These are phyloP conservation scores for Peromyscus maniculatus DNA, from an alignment of 2,113 vertebrate genomes.

Conservation along the genomic window DNA sequence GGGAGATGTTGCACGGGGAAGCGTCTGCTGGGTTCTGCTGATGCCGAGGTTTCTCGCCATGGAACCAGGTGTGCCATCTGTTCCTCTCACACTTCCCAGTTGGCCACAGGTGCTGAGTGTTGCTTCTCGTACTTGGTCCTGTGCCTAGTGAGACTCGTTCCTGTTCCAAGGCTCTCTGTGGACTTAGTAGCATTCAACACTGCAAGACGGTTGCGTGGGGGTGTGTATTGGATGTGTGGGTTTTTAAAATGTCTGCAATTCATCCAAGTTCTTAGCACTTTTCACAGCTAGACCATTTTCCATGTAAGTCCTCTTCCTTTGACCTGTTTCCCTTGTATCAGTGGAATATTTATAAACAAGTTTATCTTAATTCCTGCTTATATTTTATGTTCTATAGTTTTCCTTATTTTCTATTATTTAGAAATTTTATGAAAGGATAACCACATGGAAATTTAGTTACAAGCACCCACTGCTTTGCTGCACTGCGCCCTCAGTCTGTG, in stretches of 20 bases:
- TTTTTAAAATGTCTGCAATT: slow-evolving; percentile 77
- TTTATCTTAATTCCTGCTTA: slow-evolving; percentile 52
- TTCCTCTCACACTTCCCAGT: slow-evolving; percentile 80
- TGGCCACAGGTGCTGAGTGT: slow-evolving; percentile 83
- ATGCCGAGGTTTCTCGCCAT: slow-evolving; percentile 75
- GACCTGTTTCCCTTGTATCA: slow-evolving; percentile 61
- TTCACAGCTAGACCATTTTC: slow-evolving; percentile 58
- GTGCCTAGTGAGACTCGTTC: slow-evolving; percentile 74
- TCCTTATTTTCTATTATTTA: slow-evolving; percentile 41
- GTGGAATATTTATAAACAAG: slow-evolving; percentile 43
- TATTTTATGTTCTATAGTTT: slow-evolving; percentile 43
- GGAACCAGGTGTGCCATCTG: slow-evolving; percentile 78
- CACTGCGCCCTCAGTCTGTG: neutral
- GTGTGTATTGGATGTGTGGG: slow-evolving; percentile 74
- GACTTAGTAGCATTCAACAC: slow-evolving; percentile 70
- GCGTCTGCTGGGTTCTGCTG: slow-evolving; percentile 79
- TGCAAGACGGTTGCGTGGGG: slow-evolving; percentile 73
- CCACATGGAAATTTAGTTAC: neutral
- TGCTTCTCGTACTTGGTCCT: slow-evolving; percentile 81
- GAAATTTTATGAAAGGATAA: neutral
- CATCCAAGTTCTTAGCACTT: slow-evolving; percentile 73
- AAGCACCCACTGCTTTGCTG: neutral
- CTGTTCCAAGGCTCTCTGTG: slow-evolving; percentile 73
- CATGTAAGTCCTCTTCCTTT: slow-evolving; percentile 43
- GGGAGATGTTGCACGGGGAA: slow-evolving; percentile 80